Percentiles rank a stretch among this genome's conserved stretches.
phyloP scores from a whole-genome alignment of 1,140 invertebrate species.

The Zaprionus ornatus region DNA sequence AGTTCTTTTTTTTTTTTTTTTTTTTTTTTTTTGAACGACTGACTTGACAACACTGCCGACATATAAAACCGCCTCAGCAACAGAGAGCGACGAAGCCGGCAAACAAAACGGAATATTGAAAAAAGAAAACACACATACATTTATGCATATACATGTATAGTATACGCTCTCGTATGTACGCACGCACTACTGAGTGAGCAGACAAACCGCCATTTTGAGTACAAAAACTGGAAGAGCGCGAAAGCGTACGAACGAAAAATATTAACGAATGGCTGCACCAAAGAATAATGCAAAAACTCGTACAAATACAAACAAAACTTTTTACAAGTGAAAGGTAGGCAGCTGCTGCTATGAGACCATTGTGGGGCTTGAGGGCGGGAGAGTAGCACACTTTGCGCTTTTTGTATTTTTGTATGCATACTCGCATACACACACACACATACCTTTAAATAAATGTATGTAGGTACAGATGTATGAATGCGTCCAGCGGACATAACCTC shows the following conservation, averaged over 20 bases:
- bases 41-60: constrained; percentile 50
- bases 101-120: constrained; percentile 68
- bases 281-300: constrained; percentile 69
- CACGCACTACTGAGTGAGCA: constrained; percentile 28
- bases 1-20: neutral
- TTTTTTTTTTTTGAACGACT: constrained; percentile 29
- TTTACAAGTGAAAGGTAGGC: constrained; percentile 71
- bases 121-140: constrained; percentile 62
- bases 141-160: constrained; percentile 36
- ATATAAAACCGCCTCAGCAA: constrained; percentile 56
- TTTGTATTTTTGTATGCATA: constrained; percentile 22
- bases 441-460: neutral
- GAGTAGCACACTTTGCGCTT: constrained; percentile 31
- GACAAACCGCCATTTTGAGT: constrained; percentile 73
- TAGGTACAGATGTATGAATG: constrained; percentile 19
- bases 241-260: constrained; percentile 59
- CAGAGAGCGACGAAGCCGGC: constrained; percentile 68
- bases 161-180: constrained; percentile 19
- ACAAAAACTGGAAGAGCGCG: constrained; percentile 67
- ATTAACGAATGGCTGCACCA: constrained; percentile 71
- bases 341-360: constrained; percentile 38
- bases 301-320: constrained; percentile 64
- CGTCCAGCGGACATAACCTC: constrained; percentile 66
- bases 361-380: constrained; percentile 39
- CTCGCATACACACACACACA: constrained; percentile 9